Percentiles rank a stretch among this genome's conserved stretches.
phyloP scores from a whole-genome alignment of 2,888 invertebrate genomes.

The Drosophila dives region DNA sequence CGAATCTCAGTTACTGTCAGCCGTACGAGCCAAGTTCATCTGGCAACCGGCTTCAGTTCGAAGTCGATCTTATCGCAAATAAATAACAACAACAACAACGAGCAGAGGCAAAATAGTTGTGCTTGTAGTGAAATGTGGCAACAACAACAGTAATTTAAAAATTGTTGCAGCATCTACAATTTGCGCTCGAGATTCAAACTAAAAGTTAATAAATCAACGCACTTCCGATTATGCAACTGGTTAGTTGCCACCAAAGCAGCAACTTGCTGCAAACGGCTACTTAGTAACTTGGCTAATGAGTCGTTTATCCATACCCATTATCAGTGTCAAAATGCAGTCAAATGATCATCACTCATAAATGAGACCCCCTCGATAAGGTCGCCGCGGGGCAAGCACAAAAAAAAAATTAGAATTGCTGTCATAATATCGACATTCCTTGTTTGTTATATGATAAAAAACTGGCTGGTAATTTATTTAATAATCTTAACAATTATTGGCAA shows the following conservation, averaged over 20 bases:
- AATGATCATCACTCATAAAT: constrained; percentile 68
- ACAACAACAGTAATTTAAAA: constrained; percentile 9
- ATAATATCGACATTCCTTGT: constrained; percentile 1
- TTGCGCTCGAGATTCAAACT: constrained; percentile 47
- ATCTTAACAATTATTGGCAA: not conserved
- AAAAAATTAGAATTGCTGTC: constrained; percentile 38
- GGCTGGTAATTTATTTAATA: not conserved
- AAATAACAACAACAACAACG: constrained; percentile 1
- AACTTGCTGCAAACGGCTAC: constrained; percentile 42
- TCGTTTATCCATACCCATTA: constrained; percentile 76
- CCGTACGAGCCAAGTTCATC: constrained; percentile 16
- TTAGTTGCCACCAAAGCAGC: constrained; percentile 6
- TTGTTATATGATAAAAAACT: not conserved
- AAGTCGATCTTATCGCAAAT: constrained; percentile 44
- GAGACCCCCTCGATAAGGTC: not conserved
- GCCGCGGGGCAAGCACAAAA: not conserved
- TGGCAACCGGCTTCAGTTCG: constrained; percentile 33
- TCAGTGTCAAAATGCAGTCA: constrained; percentile 69
- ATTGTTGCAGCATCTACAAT: constrained; percentile 19
- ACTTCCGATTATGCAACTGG: constrained; percentile 69
- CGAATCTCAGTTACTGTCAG: constrained; percentile 26
- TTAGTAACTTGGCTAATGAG: constrained; percentile 64
- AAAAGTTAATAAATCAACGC: constrained; percentile 71
- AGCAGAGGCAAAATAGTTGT: constrained; percentile 12
- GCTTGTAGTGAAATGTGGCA: constrained; percentile 19